Conservation (phyloP, 2,888 invertebrate genomes). For the Magallana nippona region DNA sequence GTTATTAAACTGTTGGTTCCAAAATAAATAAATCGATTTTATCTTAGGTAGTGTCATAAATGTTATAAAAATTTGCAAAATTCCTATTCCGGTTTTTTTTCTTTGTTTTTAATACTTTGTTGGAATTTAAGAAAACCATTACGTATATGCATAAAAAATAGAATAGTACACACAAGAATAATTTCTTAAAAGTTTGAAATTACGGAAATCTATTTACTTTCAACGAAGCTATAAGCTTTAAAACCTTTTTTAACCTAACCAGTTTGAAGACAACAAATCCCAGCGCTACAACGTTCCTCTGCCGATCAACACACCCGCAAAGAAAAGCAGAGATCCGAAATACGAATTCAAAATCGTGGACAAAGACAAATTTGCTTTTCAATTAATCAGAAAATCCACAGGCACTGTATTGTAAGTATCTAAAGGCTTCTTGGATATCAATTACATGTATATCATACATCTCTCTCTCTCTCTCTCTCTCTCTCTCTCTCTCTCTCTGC, state of each 20-base stretch:
- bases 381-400: constrained; percentile 68
- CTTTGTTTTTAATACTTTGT: no score
- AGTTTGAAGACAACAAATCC: constrained; percentile 68
- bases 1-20: no score
- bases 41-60: no score
- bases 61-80: no score
- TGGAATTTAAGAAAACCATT: no score
- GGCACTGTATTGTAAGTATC: constrained; percentile 69
- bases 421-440: no score
- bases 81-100: no score
- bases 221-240: neutral
- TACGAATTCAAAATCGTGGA: constrained; percentile 63
- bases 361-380: constrained; percentile 75
- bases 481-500: neutral
- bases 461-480: neutral
- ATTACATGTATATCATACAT: neutral
- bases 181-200: no score
- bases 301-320: constrained; percentile 56
- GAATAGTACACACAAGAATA: no score
- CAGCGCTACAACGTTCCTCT: constrained; percentile 72
- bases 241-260: constrained; percentile 44
- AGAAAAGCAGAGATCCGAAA: constrained; percentile 48
- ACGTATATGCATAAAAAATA: no score
- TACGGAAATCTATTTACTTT: no score
- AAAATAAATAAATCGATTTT: no score